Evolutionary conservation across 2,888 invertebrate species (phyloP), one percentile per base, ranked within the genome.

Genomic region (Steinernema hermaphroditum): DNA sequence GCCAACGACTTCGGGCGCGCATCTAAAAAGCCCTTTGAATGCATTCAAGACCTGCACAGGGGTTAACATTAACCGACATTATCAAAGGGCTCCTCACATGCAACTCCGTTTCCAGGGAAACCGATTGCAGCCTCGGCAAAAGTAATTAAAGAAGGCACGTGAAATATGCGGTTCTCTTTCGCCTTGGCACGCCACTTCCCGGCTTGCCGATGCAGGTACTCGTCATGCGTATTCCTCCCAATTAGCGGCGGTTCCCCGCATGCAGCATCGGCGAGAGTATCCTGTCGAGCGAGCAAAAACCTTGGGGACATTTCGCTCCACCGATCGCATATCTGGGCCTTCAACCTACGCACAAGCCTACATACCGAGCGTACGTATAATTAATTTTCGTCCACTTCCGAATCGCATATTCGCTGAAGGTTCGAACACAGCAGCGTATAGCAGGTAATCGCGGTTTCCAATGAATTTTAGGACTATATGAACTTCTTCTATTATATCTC

Each of bases 1-100:
- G 62, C 16, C 8, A 19, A 29, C 27, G 62, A 62, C 62, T 62
- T 62, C 32, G 62, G 62, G 32, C 32, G 62, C 32, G 62, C 62
- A 29, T 62, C 62, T 29, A 62, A 62, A 62, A 62, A 62, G 62
- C 62, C 22, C 29, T 29, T 62, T 24, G 27, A 24, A 16, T 32
- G 62, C 62, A 50, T 50, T 62, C 62, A 62, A 62, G 62, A 62
- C 32, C 27, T 27, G 34, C 16, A n/a, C 62, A 6, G 62, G 62
- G 62, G 29, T 62, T 32, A 29, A 62, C 29, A 62, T 62, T 32
- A 46, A 46, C 46, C 46, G 46, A 46, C 46, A 46, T 46, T 46
- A 46, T 4, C 46, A 41, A 41, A 41, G n/a, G 2, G 4, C 46
- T 46, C 22, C 8, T 46, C 22, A 4, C 46, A n/a, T 46, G 46